Base-by-base conservation (phyloP, 2,797 vertebrate species). In the Chelmon rostratus region DNA sequence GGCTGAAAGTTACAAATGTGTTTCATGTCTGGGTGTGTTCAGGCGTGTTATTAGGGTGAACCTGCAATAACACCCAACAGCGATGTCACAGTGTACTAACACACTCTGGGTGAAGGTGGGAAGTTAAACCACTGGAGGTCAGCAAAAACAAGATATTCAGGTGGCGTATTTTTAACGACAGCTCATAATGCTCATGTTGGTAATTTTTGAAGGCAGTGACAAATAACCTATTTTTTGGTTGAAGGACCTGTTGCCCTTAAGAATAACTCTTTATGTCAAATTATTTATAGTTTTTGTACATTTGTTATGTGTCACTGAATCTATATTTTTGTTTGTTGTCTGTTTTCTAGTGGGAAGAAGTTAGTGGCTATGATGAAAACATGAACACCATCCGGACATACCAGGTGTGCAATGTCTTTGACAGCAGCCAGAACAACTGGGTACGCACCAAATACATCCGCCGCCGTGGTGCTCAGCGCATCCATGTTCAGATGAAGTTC, bases 341-440 rank as follows among this genome's bases (percentile, higher is more conserved):
- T 56, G 6, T 81, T 78, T 85, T 68, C 1, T 92, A 99, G 98
- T 99, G 98, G 98, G 98, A 99, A 92, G 98, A 99, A 86, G 98
- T 99, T 84, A 99, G 98, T 0, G 98, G 98, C 57, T 99, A 99
- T 7, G 97, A 99, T 0, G 98, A 98, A 92, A 96, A 97, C 94
- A 98, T 99, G 98, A 99, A 98, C 95, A 99, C 98, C 0, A 99
- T 99, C 83, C 96, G 98, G 57, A 99, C 98, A 0, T 98, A 98
- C 92, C 98, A 99, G 93, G 98, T 99, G 33, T 99, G 98, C 93
- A 99, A 98, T 0, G 98, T 99, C 79, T 99, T 99, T 3, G 96
- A 97, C 1, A 95, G 94, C 76, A 98, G 93, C 94, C 98, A 99
- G 90, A 99, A 99, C 93, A 99, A 99, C 94, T 99, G 98, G 98